Evolutionary conservation across 2,113 vertebrate species (phyloP), one percentile per base, ranked within the genome.

Genomic region (Rissa tridactyla): DNA sequence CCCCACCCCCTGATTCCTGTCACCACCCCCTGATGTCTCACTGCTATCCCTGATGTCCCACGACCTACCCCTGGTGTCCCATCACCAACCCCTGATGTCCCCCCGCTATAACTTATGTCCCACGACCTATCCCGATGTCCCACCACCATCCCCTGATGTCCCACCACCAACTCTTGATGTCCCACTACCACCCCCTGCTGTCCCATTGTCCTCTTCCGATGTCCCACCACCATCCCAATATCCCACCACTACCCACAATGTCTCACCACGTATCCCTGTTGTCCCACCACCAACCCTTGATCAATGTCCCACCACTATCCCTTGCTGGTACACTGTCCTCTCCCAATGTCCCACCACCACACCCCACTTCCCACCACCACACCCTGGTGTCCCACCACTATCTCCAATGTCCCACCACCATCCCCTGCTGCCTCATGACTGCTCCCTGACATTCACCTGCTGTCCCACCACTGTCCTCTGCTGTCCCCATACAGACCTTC

Each of bases 401-500:
- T 4, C 15, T 25, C 36, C 32, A 7, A 9, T 42, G n/a, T 15
- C 20, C 51, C 11, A 14, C 46, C 20, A 26, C 51, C 44, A 26
- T 5, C 7, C 17, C 20, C 21, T 29, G 1, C 4, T 15, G 14
- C 52, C 42, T 42, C 55, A 32, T 36, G 38, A 46, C 17, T 23
- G 5, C 5, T 6, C 30, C 38, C 27, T 8, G 8, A 25, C 25
- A 14, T 52, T 27, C 51, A 52, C 47, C 47, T 21, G 20, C 15
- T 32, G 27, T 17, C 71, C 22, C 30, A 44, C 30, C 22, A 27
- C 25, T 13, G 21, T 10, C 55, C 44, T 8, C 42, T 29, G 23
- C 34, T 7, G 38, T 7, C 62, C 49, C 69, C 81, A 18, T 13
- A 61, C 98, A 86, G 68, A 99, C 99, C 99, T 99, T 99, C 87